Conservation (phyloP, 1,140 invertebrate genomes). For the Drosophila fuyamai region DNA sequence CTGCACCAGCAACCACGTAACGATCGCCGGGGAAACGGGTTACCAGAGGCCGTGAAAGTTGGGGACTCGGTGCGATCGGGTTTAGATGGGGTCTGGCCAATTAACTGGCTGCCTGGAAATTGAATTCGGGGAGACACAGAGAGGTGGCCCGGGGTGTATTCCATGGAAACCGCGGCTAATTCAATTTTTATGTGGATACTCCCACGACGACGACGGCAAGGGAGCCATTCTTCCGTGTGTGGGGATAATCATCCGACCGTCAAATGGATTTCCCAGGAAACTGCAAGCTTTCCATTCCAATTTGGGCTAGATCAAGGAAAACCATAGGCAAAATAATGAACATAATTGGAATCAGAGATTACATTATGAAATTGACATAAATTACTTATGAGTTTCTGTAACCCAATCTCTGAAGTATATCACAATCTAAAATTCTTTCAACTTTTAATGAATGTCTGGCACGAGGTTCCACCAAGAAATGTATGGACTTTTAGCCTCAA, state of each 20-base stretch:
- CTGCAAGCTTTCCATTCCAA: background rate
- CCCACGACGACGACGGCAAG: conserved; percentile 15
- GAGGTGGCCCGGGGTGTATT: background rate
- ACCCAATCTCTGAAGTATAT: no score
- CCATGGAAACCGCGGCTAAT: conserved; percentile 1
- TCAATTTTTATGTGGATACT: conserved; percentile 11
- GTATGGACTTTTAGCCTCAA: background rate
- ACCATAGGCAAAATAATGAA: background rate
- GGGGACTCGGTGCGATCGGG: conserved; percentile 19
- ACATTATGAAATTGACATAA: no score
- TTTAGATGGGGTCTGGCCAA: conserved; percentile 35
- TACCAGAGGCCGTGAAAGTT: conserved; percentile 50
- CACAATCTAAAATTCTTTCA: no score
- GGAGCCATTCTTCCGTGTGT: conserved; percentile 24
- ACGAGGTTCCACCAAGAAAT: background rate
- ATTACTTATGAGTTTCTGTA: no score
- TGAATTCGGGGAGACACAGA: background rate
- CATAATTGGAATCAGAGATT: background rate
- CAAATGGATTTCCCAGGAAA: background rate
- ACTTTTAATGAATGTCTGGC: no score
- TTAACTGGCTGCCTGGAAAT: conserved; percentile 33
- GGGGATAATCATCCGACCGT: background rate
- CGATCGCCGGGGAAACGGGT: conserved; percentile 26
- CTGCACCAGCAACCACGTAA: conserved; percentile 36
- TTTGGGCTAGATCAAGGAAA: no score